Evolutionary conservation across 2,797 vertebrate genomes (phyloP).

Genomic region (Paratrypauchen microcephalus): DNA sequence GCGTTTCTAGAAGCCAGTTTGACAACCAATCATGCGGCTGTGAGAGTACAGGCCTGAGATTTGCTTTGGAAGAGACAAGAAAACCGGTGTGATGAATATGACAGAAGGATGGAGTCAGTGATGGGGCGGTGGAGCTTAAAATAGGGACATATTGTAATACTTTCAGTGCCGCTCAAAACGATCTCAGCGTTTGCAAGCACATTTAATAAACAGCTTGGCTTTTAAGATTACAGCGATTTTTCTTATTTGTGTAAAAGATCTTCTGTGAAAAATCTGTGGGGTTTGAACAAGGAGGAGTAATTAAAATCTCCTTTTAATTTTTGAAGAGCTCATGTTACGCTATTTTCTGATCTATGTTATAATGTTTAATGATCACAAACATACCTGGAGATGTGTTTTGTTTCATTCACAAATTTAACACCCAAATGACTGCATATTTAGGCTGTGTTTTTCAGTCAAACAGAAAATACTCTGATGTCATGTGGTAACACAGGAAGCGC

Average conservation of each 20-base stretch:
- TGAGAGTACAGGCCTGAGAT: conserved; percentile 1
- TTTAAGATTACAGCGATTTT: not conserved
- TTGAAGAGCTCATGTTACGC: too few species aligned
- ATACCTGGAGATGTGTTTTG: too few species aligned
- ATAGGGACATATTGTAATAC: not conserved
- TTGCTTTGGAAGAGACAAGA: conserved; percentile 2
- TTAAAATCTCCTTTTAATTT: not conserved
- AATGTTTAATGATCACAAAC: too few species aligned
- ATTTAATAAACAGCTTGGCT: not conserved
- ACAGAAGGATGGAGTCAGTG: conserved; percentile 9
- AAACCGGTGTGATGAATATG: conserved; percentile 8
- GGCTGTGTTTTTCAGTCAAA: too few species aligned
- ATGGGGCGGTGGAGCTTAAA: not conserved
- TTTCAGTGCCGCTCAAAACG: not conserved
- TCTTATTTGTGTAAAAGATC: not conserved
- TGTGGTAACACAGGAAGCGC: too few species aligned
- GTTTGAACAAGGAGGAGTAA: not conserved
- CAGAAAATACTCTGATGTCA: too few species aligned
- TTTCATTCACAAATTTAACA: too few species aligned
- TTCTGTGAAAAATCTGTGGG: not conserved
- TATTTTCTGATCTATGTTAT: too few species aligned
- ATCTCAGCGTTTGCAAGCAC: not conserved
- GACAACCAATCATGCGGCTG: conserved; percentile 22
- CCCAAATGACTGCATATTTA: too few species aligned
- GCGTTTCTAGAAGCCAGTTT: conserved; percentile 20